Percentiles rank a stretch among this genome's conserved stretches.
Conservation (phyloP, 1,140 invertebrate genomes). For the Schmidtea mediterranea region DNA sequence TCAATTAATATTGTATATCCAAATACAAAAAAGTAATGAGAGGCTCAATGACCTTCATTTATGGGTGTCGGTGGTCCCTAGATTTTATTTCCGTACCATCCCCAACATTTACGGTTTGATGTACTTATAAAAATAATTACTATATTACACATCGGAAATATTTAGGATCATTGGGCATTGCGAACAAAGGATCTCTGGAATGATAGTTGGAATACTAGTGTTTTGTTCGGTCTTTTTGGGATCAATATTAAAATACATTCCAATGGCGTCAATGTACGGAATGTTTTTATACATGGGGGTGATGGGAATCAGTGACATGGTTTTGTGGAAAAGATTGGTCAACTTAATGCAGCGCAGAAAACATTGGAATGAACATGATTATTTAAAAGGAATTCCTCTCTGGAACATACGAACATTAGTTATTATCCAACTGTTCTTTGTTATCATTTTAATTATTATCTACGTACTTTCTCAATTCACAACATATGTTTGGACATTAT, state of each 20-base stretch:
- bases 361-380: not conserved
- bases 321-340: not conserved
- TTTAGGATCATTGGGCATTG: not conserved
- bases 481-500: not conserved
- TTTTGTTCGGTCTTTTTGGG: not conserved
- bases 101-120: no score
- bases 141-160: no score
- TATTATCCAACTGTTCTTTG: not conserved
- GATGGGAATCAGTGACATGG: not conserved
- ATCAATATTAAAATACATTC: not conserved
- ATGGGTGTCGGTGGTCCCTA: no score
- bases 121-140: no score
- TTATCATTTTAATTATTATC: not conserved
- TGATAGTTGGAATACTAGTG: not conserved
- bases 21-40: no score
- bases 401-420: not conserved
- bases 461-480: not conserved
- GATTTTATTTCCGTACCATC: no score
- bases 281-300: constrained; percentile 4
- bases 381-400: not conserved
- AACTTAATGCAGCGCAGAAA: not conserved
- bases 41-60: no score
- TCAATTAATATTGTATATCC: no score
- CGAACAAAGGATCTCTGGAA: not conserved
- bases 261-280: constrained; percentile 1